Conservation (phyloP, 2,113 vertebrate genomes). For the Proteles cristata region DNA sequence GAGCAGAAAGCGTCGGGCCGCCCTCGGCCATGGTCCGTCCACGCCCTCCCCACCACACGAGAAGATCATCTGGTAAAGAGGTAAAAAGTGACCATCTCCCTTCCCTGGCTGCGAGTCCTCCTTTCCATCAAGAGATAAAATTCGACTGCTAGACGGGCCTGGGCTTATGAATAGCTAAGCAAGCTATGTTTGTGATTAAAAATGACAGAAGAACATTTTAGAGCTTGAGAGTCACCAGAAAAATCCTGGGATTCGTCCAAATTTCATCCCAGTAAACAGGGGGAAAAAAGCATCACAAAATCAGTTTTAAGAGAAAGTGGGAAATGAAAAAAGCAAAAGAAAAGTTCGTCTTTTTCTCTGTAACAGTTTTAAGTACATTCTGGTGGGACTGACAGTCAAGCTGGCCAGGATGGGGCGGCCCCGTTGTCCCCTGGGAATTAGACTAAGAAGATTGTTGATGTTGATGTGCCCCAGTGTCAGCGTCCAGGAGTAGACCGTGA, state of each 20-base stretch:
- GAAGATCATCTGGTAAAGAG: neutral
- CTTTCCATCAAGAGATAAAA: neutral
- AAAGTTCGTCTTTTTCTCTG: too few relatives aligned
- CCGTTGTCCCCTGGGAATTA: neutral
- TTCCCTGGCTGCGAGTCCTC: neutral
- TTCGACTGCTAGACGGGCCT: accelerated
- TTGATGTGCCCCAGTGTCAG: accelerated
- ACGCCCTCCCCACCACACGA: accelerated
- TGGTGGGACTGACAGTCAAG: neutral
- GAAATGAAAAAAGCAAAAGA: neutral
- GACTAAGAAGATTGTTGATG: neutral
- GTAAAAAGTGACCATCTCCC: neutral
- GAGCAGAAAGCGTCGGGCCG: neutral
- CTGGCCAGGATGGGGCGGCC: neutral
- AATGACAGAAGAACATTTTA: neutral
- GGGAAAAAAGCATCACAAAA: neutral
- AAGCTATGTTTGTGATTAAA: neutral
- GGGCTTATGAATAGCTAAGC: too few relatives aligned
- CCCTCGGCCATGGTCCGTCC: too few relatives aligned
- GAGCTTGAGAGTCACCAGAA: neutral
- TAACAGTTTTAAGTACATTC: neutral
- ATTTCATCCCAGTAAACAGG: neutral
- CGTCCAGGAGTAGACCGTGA: neutral
- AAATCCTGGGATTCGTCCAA: neutral
- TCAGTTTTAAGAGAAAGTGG: neutral